phyloP scores from a whole-genome alignment of 2,113 vertebrate species.

The Oceanodroma tethys region DNA sequence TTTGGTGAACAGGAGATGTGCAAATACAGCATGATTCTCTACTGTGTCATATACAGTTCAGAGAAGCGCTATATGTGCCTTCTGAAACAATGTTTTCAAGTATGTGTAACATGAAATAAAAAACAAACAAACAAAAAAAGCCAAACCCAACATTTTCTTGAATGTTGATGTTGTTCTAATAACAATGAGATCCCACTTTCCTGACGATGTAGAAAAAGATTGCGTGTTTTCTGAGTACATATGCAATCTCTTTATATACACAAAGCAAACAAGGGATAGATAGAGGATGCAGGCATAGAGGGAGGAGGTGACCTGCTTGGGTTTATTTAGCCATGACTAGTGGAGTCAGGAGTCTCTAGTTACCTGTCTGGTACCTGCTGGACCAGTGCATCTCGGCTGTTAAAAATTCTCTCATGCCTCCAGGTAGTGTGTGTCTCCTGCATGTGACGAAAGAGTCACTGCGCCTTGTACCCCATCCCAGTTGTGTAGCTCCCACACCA shows the following conservation, averaged over 20 bases:
- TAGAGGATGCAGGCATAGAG: neutral
- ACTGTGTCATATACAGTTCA: rapidly evolving
- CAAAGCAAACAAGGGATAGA: neutral
- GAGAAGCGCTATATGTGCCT: neutral
- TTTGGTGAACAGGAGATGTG: neutral
- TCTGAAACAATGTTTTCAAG: neutral
- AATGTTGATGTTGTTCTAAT: neutral
- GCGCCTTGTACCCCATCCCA: neutral
- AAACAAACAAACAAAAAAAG: neutral
- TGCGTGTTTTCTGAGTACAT: neutral
- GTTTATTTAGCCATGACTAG: neutral
- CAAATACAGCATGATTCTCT: neutral
- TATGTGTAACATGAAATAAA: neutral
- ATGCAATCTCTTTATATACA: neutral
- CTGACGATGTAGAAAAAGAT: neutral
- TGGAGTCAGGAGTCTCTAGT: neutral
- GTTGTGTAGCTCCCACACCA: neutral
- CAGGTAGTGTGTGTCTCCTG: neutral
- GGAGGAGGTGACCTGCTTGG: neutral
- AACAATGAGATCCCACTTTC: neutral
- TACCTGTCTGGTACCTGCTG: neutral
- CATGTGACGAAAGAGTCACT: neutral
- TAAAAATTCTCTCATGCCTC: neutral
- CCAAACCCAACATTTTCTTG: neutral
- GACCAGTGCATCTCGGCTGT: rapidly evolving